Percentiles rank a stretch among this genome's conserved stretches.
Conservation (phyloP, 2,888 invertebrate species). For the Drosophila quinaria region DNA sequence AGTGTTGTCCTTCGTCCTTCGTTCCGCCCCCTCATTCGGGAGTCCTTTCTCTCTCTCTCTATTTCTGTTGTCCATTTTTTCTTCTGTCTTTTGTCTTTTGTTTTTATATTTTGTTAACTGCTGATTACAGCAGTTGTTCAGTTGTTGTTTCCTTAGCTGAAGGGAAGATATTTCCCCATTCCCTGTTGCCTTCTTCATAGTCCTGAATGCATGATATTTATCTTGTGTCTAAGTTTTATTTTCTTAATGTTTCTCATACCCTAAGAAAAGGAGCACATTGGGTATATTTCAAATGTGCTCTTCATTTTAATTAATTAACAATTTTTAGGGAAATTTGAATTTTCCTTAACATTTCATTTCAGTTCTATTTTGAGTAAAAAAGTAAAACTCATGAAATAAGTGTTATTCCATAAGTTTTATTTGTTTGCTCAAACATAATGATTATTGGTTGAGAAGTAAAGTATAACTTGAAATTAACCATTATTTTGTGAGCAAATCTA, state of each 20-base stretch:
- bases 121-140: slow-evolving; percentile 84
- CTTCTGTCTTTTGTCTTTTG: slow-evolving; percentile 50
- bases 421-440: too few species aligned
- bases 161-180: not conserved
- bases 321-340: not conserved
- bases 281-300: not conserved
- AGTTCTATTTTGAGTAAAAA: too few species aligned
- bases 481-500: too few species aligned
- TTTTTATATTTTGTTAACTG: slow-evolving; percentile 84
- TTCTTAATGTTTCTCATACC: slow-evolving; percentile 62
- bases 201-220: slow-evolving; percentile 68
- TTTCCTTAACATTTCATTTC: not conserved
- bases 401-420: too few species aligned
- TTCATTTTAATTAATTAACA: not conserved
- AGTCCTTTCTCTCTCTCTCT: slow-evolving; percentile 24
- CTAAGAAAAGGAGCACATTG: slow-evolving; percentile 13
- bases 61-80: slow-evolving; percentile 35
- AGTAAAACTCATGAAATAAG: too few species aligned
- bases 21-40: slow-evolving; percentile 20
- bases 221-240: slow-evolving; percentile 74
- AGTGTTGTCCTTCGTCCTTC: slow-evolving; percentile 47
- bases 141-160: slow-evolving; percentile 45
- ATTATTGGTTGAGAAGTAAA: too few species aligned
- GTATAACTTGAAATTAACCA: too few species aligned
- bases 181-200: not conserved